These are phyloP conservation scores for Folsomia candida DNA, from an alignment of 2,888 invertebrate genomes.

Conservation along the genomic window DNA sequence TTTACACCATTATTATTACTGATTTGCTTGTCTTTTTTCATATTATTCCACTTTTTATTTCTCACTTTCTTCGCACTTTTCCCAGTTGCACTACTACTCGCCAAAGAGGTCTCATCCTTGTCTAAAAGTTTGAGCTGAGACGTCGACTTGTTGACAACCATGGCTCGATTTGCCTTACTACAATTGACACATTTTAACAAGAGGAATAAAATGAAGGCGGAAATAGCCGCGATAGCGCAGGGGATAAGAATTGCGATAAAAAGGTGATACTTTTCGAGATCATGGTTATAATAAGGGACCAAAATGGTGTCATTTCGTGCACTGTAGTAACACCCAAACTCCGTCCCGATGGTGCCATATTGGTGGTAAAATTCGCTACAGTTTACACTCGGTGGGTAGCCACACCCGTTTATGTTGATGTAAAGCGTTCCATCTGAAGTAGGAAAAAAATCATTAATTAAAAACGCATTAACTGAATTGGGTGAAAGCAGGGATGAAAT, in stretches of 20 bases:
- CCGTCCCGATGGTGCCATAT: constrained; percentile 68
- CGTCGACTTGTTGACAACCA: too few species aligned
- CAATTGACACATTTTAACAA: constrained; percentile 22
- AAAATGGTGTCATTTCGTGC: constrained; percentile 73
- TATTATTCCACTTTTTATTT: too few species aligned
- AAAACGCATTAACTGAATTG: too few species aligned
- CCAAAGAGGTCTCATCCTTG: too few species aligned
- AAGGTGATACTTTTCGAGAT: constrained; percentile 57
- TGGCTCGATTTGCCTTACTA: too few species aligned
- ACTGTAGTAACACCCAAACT: constrained; percentile 62
- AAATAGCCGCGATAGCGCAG: constrained; percentile 22
- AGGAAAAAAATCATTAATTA: too few species aligned
- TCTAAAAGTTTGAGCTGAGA: too few species aligned
- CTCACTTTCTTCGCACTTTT: too few species aligned
- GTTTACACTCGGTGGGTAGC: constrained; percentile 73
- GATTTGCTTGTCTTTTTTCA: too few species aligned
- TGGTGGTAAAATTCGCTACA: constrained; percentile 72
- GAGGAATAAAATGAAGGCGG: constrained; percentile 33
- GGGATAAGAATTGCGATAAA: constrained; percentile 37
- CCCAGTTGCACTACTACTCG: too few species aligned
- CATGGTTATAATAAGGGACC: constrained; percentile 76
- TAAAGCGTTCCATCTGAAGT: constrained; percentile 64
- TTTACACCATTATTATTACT: too few species aligned
- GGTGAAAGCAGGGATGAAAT: too few species aligned
- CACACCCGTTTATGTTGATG: constrained; percentile 80